phyloP scores from a whole-genome alignment of 64 coral and sea anemone species.

The Hydrozoanthus tunicans region DNA sequence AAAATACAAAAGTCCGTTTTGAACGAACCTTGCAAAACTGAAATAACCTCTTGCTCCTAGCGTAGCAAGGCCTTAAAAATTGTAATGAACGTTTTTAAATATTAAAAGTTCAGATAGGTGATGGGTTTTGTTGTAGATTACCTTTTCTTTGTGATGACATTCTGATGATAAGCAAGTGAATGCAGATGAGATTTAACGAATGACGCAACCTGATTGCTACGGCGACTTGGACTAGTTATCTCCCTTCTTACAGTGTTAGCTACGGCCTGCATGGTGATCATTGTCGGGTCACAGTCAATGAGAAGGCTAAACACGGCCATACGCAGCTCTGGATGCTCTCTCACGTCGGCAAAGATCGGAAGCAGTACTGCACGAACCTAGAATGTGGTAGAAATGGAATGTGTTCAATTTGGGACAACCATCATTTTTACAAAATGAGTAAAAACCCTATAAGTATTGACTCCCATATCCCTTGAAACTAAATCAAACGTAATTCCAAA shows the following conservation, averaged over 20 bases:
- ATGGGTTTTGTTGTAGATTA: neutral
- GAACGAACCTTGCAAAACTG: no score
- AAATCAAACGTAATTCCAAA: no score
- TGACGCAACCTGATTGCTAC: slow-evolving; percentile 84
- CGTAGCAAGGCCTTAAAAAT: no score
- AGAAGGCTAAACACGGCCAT: slow-evolving; percentile 68
- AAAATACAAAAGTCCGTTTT: no score
- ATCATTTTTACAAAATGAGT: no score
- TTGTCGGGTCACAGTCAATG: slow-evolving; percentile 56
- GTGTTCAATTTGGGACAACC: no score
- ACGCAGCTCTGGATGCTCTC: slow-evolving; percentile 70
- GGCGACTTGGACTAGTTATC: slow-evolving; percentile 1
- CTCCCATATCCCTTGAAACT: no score
- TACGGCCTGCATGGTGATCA: slow-evolving; percentile 66
- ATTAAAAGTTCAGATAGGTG: neutral
- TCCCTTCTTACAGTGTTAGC: slow-evolving; percentile 68
- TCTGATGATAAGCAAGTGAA: slow-evolving; percentile 60
- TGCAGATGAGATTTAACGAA: slow-evolving; percentile 62
- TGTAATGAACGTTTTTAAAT: no score
- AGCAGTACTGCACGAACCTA: slow-evolving; percentile 17
- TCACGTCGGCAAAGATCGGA: slow-evolving; percentile 51
- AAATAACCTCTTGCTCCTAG: no score
- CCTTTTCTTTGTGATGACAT: slow-evolving; percentile 63
- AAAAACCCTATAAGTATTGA: no score
- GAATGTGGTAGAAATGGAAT: no score